These are phyloP conservation scores for Nettapus auritus DNA, from an alignment of 2,113 vertebrate species.

Conservation along the genomic window DNA sequence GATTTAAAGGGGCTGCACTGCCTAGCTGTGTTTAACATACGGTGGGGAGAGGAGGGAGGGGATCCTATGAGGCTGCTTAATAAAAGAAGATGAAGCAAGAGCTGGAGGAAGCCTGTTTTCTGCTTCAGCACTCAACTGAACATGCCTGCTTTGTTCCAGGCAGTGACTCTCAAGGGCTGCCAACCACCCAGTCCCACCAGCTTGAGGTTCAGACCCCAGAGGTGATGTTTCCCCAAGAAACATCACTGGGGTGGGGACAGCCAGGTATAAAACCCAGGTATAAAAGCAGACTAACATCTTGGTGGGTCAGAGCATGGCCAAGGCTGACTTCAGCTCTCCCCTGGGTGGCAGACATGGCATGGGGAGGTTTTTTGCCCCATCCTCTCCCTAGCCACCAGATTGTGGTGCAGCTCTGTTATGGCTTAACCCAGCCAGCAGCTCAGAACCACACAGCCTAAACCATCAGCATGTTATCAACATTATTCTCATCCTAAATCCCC, in stretches of 20 bases:
- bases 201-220: not conserved
- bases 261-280: not conserved
- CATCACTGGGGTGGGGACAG: fast-evolving
- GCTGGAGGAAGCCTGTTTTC: not conserved
- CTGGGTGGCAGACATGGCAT: fast-evolving
- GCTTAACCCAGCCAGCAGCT: too few species aligned
- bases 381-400: not conserved
- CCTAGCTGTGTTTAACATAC: not conserved
- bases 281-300: not conserved
- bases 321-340: not conserved
- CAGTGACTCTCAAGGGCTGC: not conserved
- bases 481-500: too few species aligned
- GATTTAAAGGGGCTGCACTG: not conserved
- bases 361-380: not conserved
- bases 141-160: not conserved
- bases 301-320: not conserved
- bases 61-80: not conserved
- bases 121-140: not conserved
- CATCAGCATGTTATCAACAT: too few species aligned
- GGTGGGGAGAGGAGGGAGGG: not conserved
- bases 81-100: not conserved
- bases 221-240: not conserved
- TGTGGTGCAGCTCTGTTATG: not conserved
- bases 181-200: not conserved
- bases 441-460: too few species aligned